These are phyloP conservation scores for Pelecanus crispus DNA, from an alignment of 2,113 vertebrate species.

Conservation along the genomic window DNA sequence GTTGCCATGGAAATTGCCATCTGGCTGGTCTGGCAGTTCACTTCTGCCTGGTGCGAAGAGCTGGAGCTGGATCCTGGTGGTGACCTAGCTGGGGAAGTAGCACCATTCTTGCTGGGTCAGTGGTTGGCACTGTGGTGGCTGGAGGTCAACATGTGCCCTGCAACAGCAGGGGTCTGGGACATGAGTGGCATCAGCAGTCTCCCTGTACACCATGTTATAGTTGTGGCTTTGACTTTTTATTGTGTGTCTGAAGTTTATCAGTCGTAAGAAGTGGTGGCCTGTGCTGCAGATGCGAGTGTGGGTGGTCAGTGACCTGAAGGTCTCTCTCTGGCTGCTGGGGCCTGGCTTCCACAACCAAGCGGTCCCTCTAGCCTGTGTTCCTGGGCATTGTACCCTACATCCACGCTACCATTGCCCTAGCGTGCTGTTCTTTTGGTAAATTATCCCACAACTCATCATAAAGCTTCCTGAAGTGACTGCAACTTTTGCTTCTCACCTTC, in stretches of 20 bases:
- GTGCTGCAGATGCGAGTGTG: background rate
- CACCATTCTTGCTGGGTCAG: accelerated
- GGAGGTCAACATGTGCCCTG: background rate
- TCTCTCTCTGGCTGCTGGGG: background rate
- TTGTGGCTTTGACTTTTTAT: background rate
- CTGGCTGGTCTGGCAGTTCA: accelerated
- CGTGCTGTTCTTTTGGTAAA: background rate
- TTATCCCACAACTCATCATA: background rate
- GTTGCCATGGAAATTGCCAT: conserved; percentile 11
- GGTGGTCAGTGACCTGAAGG: background rate
- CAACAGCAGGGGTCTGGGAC: background rate
- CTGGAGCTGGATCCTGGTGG: background rate
- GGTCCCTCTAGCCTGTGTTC: background rate
- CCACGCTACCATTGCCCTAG: accelerated
- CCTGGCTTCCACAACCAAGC: background rate
- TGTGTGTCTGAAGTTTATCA: accelerated
- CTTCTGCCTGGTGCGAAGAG: background rate
- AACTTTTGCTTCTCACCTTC: background rate
- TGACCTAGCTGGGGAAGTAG: background rate
- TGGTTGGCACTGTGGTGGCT: accelerated
- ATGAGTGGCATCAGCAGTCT: accelerated
- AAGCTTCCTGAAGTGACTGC: background rate
- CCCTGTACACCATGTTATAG: accelerated
- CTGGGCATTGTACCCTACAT: background rate
- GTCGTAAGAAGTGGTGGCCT: background rate